Evolutionary conservation across 1,140 invertebrate genomes (phyloP).

Genomic region (Drosophila bipectinata): DNA sequence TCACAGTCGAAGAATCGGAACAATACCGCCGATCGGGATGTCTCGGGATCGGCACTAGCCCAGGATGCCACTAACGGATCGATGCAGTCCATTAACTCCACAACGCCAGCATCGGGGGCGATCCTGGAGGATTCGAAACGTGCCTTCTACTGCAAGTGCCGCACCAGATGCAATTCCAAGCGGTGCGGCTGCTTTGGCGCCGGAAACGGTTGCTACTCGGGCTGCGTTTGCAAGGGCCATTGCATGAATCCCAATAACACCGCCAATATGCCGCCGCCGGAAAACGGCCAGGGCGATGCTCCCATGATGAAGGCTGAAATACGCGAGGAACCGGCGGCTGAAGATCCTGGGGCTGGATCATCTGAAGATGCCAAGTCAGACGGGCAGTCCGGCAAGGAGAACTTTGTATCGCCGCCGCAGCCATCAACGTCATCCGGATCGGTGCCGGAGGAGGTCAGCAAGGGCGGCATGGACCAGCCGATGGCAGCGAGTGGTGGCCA

Average conservation of each 20-base stretch:
- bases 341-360: neutral
- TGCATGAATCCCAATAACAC: constrained; percentile 53
- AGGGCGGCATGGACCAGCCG: neutral
- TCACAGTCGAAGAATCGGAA: neutral
- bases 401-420: neutral
- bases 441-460: neutral
- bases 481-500: neutral
- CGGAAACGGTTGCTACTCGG: constrained; percentile 18
- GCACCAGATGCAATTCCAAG: constrained; percentile 51
- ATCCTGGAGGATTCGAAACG: constrained; percentile 5
- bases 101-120: neutral
- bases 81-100: constrained; percentile 8
- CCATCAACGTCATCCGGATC: neutral
- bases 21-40: neutral
- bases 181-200: constrained; percentile 58
- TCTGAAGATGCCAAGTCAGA: neutral
- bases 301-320: neutral
- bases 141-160: constrained; percentile 48
- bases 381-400: neutral
- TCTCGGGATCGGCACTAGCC: neutral
- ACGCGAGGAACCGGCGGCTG: neutral
- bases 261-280: neutral
- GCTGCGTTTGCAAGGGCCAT: constrained; percentile 36
- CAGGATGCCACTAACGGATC: constrained; percentile 19
- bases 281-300: constrained; percentile 20